A percentile compares a stretch with the other conserved stretches of the same genome.
Evolutionary conservation across 1,140 invertebrate species (phyloP).

Genomic region (Popillia japonica): DNA sequence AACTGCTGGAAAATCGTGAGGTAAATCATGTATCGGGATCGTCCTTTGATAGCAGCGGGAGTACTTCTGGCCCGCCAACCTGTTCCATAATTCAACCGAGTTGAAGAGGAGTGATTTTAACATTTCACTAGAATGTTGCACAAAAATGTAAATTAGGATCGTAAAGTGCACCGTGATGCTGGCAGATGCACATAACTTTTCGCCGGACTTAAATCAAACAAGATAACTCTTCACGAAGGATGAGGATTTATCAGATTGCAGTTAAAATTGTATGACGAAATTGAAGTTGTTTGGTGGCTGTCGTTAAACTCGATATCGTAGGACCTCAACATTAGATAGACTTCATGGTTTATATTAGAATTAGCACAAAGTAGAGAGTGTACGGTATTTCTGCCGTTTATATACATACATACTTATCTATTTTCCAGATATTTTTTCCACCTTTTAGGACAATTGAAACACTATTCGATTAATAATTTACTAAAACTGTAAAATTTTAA

Average conservation of each 20-base stretch:
- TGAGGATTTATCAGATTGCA: not conserved
- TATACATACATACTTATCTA: too few species aligned
- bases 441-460: too few species aligned
- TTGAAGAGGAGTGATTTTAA: not conserved
- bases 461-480: too few species aligned
- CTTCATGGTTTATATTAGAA: not conserved
- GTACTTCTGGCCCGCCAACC: not conserved
- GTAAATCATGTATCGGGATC: conserved; percentile 6
- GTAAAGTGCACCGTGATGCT: not conserved
- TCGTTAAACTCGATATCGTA: not conserved
- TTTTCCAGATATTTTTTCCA: too few species aligned
- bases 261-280: not conserved
- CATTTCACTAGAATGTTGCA: conserved; percentile 14
- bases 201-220: not conserved
- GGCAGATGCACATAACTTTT: not conserved
- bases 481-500: too few species aligned
- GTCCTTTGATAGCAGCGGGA: not conserved
- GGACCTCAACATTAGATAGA: not conserved
- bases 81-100: not conserved
- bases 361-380: too few species aligned
- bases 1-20: not conserved
- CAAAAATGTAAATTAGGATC: conserved; percentile 7
- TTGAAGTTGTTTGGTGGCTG: not conserved
- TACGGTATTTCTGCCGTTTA: too few species aligned
- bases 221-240: not conserved